Conservation (phyloP, 1,140 invertebrate genomes). For the Stenopsyche tienmushanensis region DNA sequence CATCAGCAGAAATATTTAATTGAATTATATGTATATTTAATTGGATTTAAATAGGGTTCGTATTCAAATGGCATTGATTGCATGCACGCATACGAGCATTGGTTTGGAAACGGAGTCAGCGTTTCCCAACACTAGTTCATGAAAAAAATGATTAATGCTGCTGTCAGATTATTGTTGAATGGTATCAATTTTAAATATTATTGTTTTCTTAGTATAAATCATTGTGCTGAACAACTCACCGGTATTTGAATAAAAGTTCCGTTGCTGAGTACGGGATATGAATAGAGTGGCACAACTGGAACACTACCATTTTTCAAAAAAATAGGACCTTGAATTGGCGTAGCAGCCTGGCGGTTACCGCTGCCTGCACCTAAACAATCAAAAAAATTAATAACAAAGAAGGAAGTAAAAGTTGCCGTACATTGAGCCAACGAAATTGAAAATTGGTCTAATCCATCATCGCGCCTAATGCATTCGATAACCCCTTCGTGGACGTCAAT, state of each 20-base stretch:
- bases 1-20: not conserved
- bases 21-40: not conserved
- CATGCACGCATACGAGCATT: too few species aligned
- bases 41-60: not conserved
- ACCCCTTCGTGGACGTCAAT: too few species aligned
- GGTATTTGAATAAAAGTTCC: slow-evolving; percentile 83
- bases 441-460: too few species aligned
- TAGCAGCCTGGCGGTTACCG: slow-evolving; percentile 57
- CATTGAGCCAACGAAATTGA: too few species aligned
- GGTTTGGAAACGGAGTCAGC: too few species aligned
- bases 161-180: not conserved
- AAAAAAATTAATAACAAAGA: not conserved
- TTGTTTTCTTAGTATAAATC: too few species aligned
- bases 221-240: slow-evolving; percentile 74
- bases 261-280: slow-evolving; percentile 78
- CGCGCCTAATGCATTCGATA: too few species aligned
- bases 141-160: too few species aligned
- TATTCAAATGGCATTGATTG: too few species aligned
- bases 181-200: not conserved
- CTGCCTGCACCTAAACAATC: slow-evolving; percentile 41
- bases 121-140: too few species aligned
- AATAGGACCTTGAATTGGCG: slow-evolving; percentile 80
- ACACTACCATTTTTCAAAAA: slow-evolving; percentile 75
- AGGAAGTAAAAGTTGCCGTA: too few species aligned
- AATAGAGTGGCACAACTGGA: slow-evolving; percentile 82